Evolutionary conservation across 2,113 vertebrate genomes (phyloP).

Genomic region (Phaethornis superciliosus): DNA sequence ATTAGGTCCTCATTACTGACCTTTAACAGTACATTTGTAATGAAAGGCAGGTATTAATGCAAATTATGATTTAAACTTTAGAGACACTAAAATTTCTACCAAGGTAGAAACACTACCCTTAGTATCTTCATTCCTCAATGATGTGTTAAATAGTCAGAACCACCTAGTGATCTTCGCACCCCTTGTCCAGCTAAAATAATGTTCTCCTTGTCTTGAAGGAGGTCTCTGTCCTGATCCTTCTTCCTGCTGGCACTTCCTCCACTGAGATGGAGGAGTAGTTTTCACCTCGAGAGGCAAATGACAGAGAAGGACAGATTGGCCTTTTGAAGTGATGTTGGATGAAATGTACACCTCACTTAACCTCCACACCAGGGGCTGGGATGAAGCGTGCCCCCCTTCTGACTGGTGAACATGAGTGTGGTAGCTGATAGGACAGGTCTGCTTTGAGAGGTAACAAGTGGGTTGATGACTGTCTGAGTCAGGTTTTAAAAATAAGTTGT

Average conservation of each 20-base stretch:
- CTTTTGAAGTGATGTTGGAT: not conserved
- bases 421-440: not conserved
- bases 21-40: not conserved
- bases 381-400: not conserved
- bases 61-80: not conserved
- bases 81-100: not conserved
- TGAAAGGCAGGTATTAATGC: not conserved
- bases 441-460: not conserved
- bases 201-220: not conserved
- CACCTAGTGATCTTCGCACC: rapidly evolving
- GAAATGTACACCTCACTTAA: not conserved
- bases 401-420: not conserved
- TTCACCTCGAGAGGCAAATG: not conserved
- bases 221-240: not conserved
- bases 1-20: not conserved
- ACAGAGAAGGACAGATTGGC: not conserved
- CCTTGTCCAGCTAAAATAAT: not conserved
- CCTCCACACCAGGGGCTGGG: rapidly evolving
- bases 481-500: not conserved
- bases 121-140: not conserved
- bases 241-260: not conserved
- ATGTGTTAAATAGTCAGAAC: not conserved
- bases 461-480: not conserved
- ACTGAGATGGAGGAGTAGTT: not conserved
- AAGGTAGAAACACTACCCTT: not conserved